Evolutionary conservation across 2,113 vertebrate species (phyloP), one percentile per base, ranked within the genome.

Genomic region (Hemiprocne comata): DNA sequence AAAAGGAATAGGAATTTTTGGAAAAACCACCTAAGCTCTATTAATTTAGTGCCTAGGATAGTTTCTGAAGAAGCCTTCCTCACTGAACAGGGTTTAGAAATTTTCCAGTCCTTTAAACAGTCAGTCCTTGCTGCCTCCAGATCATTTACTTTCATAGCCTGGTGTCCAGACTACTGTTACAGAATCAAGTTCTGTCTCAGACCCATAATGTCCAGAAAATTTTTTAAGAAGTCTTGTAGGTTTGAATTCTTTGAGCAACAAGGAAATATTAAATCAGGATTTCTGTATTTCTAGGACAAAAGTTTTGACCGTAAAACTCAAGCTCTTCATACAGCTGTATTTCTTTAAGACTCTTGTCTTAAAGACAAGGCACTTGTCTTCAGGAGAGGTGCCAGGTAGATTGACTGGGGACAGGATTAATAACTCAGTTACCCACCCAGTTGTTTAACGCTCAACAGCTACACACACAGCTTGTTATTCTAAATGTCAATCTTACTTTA

Each of bases 401-500:
- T 74, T 93, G 76, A 71, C 64, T 5, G 6, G n/a, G 55, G 64
- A 86, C 36, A 67, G 51, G 33, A 88, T 80, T 92, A 84, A 90
- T 73, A 88, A 53, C 64, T 71, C 55, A 67, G 76, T 74, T 65
- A 77, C 38, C 76, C 46, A 60, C 51, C 51, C 65, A 78, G 48
- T 3, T 93, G 62, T 89, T 93, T 92, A 95, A 70, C n/a, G 13
- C 51, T 86, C 81, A 80, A 64, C 42, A 90, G n/a, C 65, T 77
- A 62, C 53, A 74, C 1, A 1, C 24, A 34, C 29, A 83, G 24
- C 29, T 13, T 81, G 67, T 74, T 88, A 80, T 93, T 94, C 83
- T 62, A 77, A 74, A 83, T 66, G 79, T 85, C 90, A 90, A 10
- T 93, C 86, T 93, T 85, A 83, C 54, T 70, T 90, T 93, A 40